Evolutionary conservation across 2,888 invertebrate species (phyloP), one percentile per base, ranked within the genome.

Genomic region (Polylopha cassiicola): DNA sequence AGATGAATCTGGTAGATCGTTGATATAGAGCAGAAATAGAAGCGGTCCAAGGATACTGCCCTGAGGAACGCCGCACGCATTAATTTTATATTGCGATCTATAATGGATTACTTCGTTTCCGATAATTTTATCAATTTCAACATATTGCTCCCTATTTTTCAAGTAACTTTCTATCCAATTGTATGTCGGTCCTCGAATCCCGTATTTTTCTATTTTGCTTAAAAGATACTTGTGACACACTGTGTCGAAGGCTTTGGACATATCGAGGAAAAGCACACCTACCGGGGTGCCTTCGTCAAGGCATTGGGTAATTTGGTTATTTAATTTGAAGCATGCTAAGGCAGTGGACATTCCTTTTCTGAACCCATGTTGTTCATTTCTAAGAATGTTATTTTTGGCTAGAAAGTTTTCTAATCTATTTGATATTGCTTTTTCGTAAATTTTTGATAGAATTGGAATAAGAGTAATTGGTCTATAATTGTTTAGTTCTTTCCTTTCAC

Each of bases 161-260:
- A 41, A 22, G 20, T 45, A 45, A 7, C 30, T 33, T 26, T 32
- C 8, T 8, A 45, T 20, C 23, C 42, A 32, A 11, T 20, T 4
- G 6, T 33, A 8, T 1, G 37, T 37, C 2, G 20, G 26, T 5
- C 39, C 37, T 5, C 44, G 32, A 6, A 44, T 23, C 14, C 44
- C 44, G 18, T 37, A 42, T 11, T 17, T 38, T 3, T 41, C 34
- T 4, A 47, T 8, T 21, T 47, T 47, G n/a, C 23, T 4, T 1
- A 47, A 16, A 1, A 47, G 21, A 5, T 16, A 16, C 14, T 15
- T 26, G 20, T 39, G 44, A 3, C 14, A 13, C 2, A 47, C 44
- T n/a, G 52, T 49, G 37, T 87, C 78, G 27, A 65, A 61, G 17
- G 75, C 72, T 55, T 78, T 86, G 16, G 90, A 32, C 43, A 47